Evolutionary conservation across 2,888 invertebrate species (phyloP), one percentile per base, ranked within the genome.

Genomic region (Chrysolina haemoptera): DNA sequence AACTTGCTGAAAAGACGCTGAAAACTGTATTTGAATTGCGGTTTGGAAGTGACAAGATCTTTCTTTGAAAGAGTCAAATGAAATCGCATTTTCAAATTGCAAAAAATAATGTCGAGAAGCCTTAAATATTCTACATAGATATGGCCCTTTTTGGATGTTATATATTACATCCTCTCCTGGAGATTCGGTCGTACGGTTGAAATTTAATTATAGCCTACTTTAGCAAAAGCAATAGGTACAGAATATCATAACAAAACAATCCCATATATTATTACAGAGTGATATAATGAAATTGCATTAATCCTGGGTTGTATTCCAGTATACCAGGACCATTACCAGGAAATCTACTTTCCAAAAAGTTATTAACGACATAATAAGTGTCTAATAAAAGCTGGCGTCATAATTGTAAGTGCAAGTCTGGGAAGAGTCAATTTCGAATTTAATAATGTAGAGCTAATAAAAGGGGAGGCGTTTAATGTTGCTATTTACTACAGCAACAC

Each of bases 401-500:
- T 53, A 20, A 53, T 53, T 53, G 20, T 53, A 53, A 53, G 53
- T 22, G 53, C 22, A 18, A 20, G 53, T 18, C 53, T 53, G 53
- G 53, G 18, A 18, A 20, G 20, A 53, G 53, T 20, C 53, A 53
- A 53, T 53, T 20, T 18, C 22, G 22, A 53, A 20, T 53, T 53
- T 20, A 53, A 53, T 53, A 53, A 53, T 53, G 12, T 20, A 20
- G 53, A 53, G 53, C 53, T 53, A 53, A 53, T 53, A 53, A 53
- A 53, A 20, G 53, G 22, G 20, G 20, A 53, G 53, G 2, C 10
- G 20, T 18, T 53, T 0, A 22, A 53, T 20, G 53, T 10, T 16
- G n/a, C 6, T 48, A 20, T 20, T 53, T 53, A 12, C 53, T 22
- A 0, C 16, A 10, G 20, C 50, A 53, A n/a, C n/a, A n/a, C n/a